A percentile compares a stretch with the other conserved stretches of the same genome.
Conservation (phyloP, 2,113 vertebrate genomes). For the Coturnix japonica region DNA sequence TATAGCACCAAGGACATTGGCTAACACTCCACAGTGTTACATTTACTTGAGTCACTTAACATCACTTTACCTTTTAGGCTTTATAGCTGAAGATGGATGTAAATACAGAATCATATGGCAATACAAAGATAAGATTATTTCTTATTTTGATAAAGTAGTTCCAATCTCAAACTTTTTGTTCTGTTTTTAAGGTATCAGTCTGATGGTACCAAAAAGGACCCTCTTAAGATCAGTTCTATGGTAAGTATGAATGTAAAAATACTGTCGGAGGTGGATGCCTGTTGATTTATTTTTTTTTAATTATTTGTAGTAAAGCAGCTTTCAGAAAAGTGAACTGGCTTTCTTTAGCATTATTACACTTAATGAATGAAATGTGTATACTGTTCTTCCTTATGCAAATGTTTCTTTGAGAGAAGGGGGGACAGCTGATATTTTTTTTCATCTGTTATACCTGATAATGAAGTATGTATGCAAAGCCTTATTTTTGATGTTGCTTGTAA, state of each 20-base stretch:
- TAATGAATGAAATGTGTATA: neutral
- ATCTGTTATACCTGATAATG: neutral
- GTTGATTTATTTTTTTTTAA: neutral
- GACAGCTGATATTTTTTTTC: neutral
- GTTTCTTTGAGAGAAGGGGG: neutral
- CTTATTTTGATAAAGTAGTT: neutral
- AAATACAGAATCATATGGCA: neutral
- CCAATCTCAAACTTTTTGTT: neutral
- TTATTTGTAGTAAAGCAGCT: neutral
- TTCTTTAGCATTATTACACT: neutral
- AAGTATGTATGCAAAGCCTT: neutral
- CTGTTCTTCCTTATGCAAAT: neutral
- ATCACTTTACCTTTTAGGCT: neutral
- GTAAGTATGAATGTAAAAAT: conserved; percentile 72
- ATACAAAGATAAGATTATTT: neutral
- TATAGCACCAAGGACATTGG: neutral
- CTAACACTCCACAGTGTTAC: neutral
- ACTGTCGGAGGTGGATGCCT: neutral
- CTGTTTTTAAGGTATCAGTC: conserved; percentile 86
- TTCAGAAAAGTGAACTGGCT: neutral
- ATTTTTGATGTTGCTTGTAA: neutral
- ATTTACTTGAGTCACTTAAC: neutral
- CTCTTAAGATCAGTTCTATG: conserved; percentile 96
- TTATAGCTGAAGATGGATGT: neutral
- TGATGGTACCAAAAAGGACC: conserved; percentile 96